phyloP scores from a whole-genome alignment of 2,797 vertebrate species.

The Sardinella longiceps region DNA sequence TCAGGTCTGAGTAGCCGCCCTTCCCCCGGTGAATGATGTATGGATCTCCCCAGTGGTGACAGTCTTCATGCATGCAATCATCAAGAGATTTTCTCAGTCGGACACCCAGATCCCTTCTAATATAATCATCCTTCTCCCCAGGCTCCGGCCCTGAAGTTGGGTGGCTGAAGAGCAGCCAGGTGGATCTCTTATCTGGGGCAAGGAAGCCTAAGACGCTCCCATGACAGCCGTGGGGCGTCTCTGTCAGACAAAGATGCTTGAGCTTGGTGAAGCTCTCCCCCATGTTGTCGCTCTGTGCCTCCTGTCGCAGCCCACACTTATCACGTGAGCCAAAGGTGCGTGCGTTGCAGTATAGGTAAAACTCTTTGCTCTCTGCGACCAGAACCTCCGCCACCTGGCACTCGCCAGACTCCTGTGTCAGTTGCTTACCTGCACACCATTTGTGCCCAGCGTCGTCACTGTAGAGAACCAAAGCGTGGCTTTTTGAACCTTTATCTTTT shows the following conservation, averaged over 20 bases:
- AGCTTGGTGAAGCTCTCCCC: constrained; percentile 57
- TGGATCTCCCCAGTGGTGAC: constrained; percentile 60
- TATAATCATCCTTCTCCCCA: constrained; percentile 54
- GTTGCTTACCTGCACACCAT: too few relatives aligned
- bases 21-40: constrained; percentile 71
- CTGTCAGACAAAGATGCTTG: constrained; percentile 57
- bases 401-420: too few relatives aligned
- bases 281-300: constrained; percentile 62
- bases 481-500: too few relatives aligned
- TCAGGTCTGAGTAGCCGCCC: constrained; percentile 80
- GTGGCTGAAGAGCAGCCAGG: constrained; percentile 74
- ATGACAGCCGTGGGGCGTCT: constrained; percentile 71
- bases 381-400: too few relatives aligned
- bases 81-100: constrained; percentile 66
- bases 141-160: constrained; percentile 57
- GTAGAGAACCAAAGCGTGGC: too few relatives aligned
- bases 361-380: too few relatives aligned
- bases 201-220: constrained; percentile 77
- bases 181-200: background rate
- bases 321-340: too few relatives aligned
- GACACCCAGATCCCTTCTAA: constrained; percentile 71
- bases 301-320: constrained; percentile 65
- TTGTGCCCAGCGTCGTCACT: too few relatives aligned
- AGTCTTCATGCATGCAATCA: background rate
- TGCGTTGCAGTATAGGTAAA: too few relatives aligned